phyloP scores from a whole-genome alignment of 2,888 invertebrate genomes.

The Pogonocherus hispidulus region DNA sequence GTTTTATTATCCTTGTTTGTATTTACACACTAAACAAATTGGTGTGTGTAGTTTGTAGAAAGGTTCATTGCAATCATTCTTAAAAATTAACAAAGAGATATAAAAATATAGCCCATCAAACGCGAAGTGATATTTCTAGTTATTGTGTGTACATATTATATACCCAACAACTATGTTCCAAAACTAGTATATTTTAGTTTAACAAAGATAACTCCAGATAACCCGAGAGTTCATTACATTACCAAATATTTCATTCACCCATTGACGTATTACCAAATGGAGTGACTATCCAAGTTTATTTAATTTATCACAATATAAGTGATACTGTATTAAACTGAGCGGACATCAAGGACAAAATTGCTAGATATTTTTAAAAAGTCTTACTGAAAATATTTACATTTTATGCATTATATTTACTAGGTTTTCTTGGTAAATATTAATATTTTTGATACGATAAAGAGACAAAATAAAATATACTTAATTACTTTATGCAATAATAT shows the following conservation, averaged over 20 bases:
- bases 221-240: conserved; percentile 14
- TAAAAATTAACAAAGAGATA: neutral
- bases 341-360: conserved; percentile 8
- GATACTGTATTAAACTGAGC: neutral
- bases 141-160: too few species aligned
- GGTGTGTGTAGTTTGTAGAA: too few species aligned
- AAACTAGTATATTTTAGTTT: conserved; percentile 12
- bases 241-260: conserved; percentile 18
- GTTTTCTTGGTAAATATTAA: neutral
- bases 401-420: neutral
- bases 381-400: neutral
- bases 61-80: too few species aligned
- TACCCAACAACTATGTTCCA: neutral
- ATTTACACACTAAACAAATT: too few species aligned
- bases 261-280: conserved; percentile 14
- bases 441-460: neutral
- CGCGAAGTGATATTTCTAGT: too few species aligned
- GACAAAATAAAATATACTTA: too few species aligned
- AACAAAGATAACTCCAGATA: conserved; percentile 18
- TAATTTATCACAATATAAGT: neutral
- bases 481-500: too few species aligned
- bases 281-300: conserved; percentile 6
- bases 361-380: neutral
- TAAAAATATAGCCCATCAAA: neutral
- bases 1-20: too few species aligned